Percentiles rank a stretch among this genome's conserved stretches.
Evolutionary conservation across 2,797 vertebrate species (phyloP).

Genomic region (Cyclopterus lumpus): DNA sequence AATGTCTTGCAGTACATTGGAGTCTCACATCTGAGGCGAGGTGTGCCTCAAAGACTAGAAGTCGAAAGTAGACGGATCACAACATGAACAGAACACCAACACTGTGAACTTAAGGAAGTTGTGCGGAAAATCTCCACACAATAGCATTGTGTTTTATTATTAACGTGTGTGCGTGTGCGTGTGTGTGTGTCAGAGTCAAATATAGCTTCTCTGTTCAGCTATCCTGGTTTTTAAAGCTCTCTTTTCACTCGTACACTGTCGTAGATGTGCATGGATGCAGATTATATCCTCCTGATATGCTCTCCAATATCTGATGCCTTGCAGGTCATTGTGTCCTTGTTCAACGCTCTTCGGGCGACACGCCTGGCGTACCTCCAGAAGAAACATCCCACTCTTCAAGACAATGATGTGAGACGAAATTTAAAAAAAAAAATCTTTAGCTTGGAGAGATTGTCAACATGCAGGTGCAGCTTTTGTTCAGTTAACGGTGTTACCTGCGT

Average conservation of each 20-base stretch:
- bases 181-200: neutral
- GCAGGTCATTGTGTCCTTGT: constrained; percentile 90
- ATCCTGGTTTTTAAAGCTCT: neutral
- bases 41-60: neutral
- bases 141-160: neutral
- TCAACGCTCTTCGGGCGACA: constrained; percentile 90
- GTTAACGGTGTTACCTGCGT: neutral
- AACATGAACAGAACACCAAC: neutral
- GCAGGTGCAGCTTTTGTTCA: neutral
- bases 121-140: neutral
- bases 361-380: constrained; percentile 87
- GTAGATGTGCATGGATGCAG: neutral
- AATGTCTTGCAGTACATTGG: neutral
- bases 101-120: neutral
- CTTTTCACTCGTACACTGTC: neutral
- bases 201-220: neutral
- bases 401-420: constrained; percentile 82
- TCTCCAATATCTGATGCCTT: constrained; percentile 17
- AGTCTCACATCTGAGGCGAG: neutral
- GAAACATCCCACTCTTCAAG: constrained; percentile 81
- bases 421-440: neutral
- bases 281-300: neutral
- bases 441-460: neutral
- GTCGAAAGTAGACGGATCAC: neutral
- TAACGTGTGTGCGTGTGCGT: neutral